phyloP scores from a whole-genome alignment of 1,140 invertebrate species.

The Neodiprion fabricii region DNA sequence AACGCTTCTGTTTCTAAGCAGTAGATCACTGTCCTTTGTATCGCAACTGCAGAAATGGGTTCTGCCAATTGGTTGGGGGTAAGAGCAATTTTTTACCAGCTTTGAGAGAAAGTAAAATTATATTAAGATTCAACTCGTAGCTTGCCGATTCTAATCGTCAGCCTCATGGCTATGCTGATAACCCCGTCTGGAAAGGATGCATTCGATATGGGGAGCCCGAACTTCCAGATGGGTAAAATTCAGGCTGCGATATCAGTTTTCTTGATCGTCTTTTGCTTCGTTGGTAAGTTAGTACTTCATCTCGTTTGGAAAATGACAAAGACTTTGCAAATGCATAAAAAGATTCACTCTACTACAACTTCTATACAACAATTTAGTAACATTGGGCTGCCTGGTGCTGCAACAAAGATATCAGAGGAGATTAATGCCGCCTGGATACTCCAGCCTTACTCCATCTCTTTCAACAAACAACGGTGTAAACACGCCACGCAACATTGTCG shows the following conservation, averaged over 20 bases:
- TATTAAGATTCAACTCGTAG: constrained; percentile 46
- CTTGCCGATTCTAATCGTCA: constrained; percentile 60
- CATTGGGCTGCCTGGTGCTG: constrained; percentile 75
- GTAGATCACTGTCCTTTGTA: constrained; percentile 81
- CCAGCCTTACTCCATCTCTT: constrained; percentile 46
- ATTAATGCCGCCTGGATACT: constrained; percentile 49
- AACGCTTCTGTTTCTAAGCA: constrained; percentile 81
- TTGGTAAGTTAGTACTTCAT: constrained; percentile 60
- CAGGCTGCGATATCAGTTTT: constrained; percentile 75
- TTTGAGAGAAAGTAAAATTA: constrained; percentile 9
- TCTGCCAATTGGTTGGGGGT: constrained; percentile 80
- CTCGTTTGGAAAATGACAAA: neutral
- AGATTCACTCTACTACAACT: no score
- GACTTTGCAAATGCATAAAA: no score
- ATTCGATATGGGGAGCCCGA: constrained; percentile 72
- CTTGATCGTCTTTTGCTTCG: constrained; percentile 71
- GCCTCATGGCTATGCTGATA: constrained; percentile 43
- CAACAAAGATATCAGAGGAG: constrained; percentile 72
- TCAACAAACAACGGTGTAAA: constrained; percentile 46
- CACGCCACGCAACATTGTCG: constrained; percentile 61
- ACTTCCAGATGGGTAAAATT: constrained; percentile 79
- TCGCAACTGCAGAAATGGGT: constrained; percentile 76
- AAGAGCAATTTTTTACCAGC: constrained; percentile 37
- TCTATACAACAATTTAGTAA: constrained; percentile 61
- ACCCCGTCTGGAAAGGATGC: constrained; percentile 36